A percentile compares a stretch with the other conserved stretches of the same genome.
phyloP scores from a whole-genome alignment of 2,797 vertebrate genomes.

The Enteromius trimaculatus region DNA sequence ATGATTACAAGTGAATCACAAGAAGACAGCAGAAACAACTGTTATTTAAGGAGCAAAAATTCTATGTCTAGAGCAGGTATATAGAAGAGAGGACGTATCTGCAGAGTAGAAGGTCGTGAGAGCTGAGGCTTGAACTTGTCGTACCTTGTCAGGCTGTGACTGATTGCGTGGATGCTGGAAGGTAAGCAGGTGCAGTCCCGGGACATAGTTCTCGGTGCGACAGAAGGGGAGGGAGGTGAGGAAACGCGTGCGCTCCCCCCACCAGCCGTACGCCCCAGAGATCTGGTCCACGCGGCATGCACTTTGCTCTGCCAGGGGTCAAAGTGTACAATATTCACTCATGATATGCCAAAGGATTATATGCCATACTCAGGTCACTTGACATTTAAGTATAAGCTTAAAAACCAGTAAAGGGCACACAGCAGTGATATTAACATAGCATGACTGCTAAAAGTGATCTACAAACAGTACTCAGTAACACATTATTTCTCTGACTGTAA shows the following conservation, averaged over 20 bases:
- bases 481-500: slow-evolving; percentile 52
- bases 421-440: neutral
- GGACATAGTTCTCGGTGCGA: slow-evolving; percentile 89
- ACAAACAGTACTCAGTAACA: slow-evolving; percentile 45
- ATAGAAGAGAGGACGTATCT: neutral
- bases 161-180: slow-evolving; percentile 92
- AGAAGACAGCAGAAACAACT: slow-evolving; percentile 49
- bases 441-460: slow-evolving; percentile 4
- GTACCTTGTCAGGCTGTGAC: slow-evolving; percentile 95
- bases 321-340: slow-evolving; percentile 64
- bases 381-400: neutral
- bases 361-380: slow-evolving; percentile 64
- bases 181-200: slow-evolving; percentile 93
- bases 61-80: neutral
- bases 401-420: slow-evolving; percentile 9
- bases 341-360: neutral
- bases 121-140: slow-evolving; percentile 53
- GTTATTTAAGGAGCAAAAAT: neutral
- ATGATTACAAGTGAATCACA: neutral
- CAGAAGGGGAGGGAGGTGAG: slow-evolving; percentile 89
- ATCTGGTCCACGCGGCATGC: slow-evolving; percentile 93
- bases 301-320: slow-evolving; percentile 84
- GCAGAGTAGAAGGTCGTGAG: neutral
- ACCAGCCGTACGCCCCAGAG: slow-evolving; percentile 93
- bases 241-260: slow-evolving; percentile 90